phyloP scores from a whole-genome alignment of 2,797 vertebrate species.

The Taeniopygia guttata region DNA sequence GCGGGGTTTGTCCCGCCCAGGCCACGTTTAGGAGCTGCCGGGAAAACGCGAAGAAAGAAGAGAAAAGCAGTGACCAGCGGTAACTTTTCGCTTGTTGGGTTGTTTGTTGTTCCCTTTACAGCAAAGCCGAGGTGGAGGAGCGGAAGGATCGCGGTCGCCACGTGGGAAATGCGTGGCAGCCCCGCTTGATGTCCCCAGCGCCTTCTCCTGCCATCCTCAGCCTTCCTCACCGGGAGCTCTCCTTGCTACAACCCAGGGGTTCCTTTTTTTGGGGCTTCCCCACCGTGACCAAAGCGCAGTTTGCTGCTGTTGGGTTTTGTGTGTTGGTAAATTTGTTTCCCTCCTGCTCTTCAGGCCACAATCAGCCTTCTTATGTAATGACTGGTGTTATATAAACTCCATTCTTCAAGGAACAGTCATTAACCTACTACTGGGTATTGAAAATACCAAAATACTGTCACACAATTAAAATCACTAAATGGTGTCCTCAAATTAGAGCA shows the following conservation, averaged over 20 bases:
- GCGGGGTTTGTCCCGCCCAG: fast-evolving
- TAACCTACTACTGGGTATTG: constrained; percentile 64
- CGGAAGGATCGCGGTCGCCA: not conserved
- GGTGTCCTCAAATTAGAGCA: constrained; percentile 64
- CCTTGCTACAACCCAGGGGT: not conserved
- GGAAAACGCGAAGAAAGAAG: fast-evolving
- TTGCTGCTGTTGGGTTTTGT: not conserved
- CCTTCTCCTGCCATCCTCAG: not conserved
- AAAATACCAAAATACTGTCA: constrained; percentile 65
- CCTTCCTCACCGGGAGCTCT: not conserved
- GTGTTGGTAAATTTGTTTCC: not conserved
- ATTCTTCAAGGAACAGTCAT: constrained; percentile 66
- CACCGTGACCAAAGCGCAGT: not conserved
- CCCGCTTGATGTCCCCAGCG: fast-evolving
- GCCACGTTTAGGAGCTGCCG: not conserved
- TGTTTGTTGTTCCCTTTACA: fast-evolving
- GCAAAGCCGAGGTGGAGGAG: fast-evolving
- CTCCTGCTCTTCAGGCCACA: constrained; percentile 35
- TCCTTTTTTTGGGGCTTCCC: not conserved
- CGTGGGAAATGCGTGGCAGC: not conserved
- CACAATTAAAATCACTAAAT: constrained; percentile 65
- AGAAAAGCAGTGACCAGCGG: fast-evolving
- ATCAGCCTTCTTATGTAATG: constrained; percentile 59
- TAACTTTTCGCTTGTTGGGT: not conserved
- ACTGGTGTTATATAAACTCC: constrained; percentile 61